These are phyloP conservation scores for Chloropsis cyanopogon DNA, from an alignment of 2,113 vertebrate species.

Conservation along the genomic window DNA sequence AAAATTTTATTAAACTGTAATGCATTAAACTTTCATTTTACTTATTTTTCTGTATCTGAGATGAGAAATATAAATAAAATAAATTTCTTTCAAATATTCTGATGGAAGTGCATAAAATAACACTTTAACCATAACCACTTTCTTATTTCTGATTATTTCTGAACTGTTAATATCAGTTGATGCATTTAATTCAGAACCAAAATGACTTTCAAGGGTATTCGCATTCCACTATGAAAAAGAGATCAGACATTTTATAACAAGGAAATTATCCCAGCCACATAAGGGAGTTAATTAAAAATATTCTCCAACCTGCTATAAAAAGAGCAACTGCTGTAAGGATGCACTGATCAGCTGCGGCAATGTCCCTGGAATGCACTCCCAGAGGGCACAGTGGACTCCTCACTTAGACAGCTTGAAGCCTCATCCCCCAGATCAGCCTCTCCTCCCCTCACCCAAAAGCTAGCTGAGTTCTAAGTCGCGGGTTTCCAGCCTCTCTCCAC, in stretches of 20 bases:
- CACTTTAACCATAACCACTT: neutral
- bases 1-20: neutral
- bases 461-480: neutral
- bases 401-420: neutral
- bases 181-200: neutral
- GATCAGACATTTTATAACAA: neutral
- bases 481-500: neutral
- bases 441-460: neutral
- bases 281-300: conserved; percentile 58
- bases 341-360: fast-evolving
- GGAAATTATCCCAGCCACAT: conserved; percentile 1
- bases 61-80: neutral
- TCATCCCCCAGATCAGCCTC: neutral
- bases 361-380: neutral
- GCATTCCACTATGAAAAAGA: neutral
- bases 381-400: neutral
- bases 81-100: neutral
- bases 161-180: neutral
- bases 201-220: conserved; percentile 30
- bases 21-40: neutral
- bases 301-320: conserved; percentile 46
- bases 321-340: neutral
- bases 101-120: neutral
- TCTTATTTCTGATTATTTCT: neutral
- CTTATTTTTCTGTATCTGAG: neutral